phyloP scores from a whole-genome alignment of 37 sponge, comb jelly and placozoan genomes.

The Crambe crambe region DNA sequence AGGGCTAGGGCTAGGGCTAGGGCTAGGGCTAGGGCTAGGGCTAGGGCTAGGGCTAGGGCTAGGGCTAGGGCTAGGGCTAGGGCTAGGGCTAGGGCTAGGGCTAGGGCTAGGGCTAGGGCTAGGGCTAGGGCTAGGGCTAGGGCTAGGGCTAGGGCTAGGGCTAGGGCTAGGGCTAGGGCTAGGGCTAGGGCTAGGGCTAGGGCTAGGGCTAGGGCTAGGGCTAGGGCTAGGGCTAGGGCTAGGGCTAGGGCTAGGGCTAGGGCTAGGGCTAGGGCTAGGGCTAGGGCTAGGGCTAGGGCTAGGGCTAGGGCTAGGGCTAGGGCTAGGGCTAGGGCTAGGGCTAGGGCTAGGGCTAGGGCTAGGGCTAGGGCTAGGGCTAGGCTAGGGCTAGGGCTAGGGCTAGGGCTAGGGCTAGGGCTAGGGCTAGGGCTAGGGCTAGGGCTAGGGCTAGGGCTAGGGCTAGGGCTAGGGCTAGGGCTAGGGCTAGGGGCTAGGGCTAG shows the following conservation, averaged over 20 bases:
- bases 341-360: not conserved
- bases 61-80: not conserved
- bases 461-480: too few species aligned
- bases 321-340: not conserved
- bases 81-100: not conserved
- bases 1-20: not conserved
- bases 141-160: not conserved
- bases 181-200: not conserved
- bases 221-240: not conserved
- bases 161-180: not conserved
- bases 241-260: not conserved
- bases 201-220: not conserved
- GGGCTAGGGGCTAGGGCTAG: not conserved
- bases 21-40: not conserved
- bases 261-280: not conserved
- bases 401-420: too few species aligned
- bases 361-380: not conserved
- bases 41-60: not conserved
- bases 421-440: too few species aligned
- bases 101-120: not conserved
- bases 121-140: not conserved
- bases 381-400: not conserved
- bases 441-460: too few species aligned
- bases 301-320: not conserved
- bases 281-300: not conserved